These are phyloP conservation scores for Campylomormyrus tamandua DNA, from an alignment of 2,113 vertebrate genomes.

Conservation along the genomic window DNA sequence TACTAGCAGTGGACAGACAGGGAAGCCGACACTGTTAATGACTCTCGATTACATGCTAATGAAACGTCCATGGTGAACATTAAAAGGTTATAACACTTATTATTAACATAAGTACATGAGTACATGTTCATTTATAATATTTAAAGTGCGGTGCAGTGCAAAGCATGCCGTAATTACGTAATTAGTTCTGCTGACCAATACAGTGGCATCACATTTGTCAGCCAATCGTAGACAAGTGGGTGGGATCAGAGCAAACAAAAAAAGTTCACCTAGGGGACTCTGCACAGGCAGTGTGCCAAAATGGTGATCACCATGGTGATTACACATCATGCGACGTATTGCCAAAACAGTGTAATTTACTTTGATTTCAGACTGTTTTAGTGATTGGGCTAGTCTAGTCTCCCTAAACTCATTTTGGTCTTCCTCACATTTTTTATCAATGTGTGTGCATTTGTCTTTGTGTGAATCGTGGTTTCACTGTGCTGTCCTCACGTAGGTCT, in stretches of 20 bases:
- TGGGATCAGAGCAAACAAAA: neutral
- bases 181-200: neutral
- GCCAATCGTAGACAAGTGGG: neutral
- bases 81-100: neutral
- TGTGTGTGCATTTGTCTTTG: neutral
- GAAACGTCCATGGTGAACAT: neutral
- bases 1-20: neutral
- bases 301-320: neutral
- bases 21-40: neutral
- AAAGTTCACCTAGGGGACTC: neutral
- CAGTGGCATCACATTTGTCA: neutral
- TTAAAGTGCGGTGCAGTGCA: neutral
- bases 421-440: neutral
- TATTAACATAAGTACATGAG: neutral
- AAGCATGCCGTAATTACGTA: neutral
- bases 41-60: neutral
- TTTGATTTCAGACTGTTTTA: neutral
- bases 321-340: neutral
- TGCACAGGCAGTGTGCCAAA: neutral
- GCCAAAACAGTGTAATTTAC: neutral
- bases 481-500: neutral
- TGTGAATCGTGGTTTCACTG: neutral
- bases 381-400: neutral
- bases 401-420: neutral
- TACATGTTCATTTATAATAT: neutral